A percentile compares a stretch with the other conserved stretches of the same genome.
phyloP scores from a whole-genome alignment of 1,140 invertebrate genomes.

The Zaprionus lachaisei region DNA sequence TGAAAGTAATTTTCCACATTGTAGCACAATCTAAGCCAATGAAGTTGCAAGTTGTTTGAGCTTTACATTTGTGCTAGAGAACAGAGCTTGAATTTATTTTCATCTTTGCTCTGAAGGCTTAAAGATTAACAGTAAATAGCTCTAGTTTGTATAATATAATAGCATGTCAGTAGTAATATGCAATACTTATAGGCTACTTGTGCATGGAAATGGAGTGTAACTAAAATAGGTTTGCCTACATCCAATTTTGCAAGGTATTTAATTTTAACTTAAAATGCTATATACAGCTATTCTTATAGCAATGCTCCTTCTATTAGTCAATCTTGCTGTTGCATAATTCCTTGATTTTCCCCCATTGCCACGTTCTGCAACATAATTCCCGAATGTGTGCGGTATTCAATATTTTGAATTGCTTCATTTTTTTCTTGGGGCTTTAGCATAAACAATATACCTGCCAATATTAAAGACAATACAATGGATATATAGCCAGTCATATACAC shows the following conservation, averaged over 20 bases:
- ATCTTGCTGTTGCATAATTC: not conserved
- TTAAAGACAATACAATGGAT: constrained; percentile 84
- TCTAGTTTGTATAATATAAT: not conserved
- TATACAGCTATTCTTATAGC: too few relatives aligned
- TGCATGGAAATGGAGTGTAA: not conserved
- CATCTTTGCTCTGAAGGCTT: not conserved
- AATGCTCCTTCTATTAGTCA: not conserved
- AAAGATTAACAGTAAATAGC: not conserved
- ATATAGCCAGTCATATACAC: constrained; percentile 89
- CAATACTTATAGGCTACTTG: not conserved
- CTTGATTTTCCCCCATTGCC: not conserved
- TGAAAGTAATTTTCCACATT: constrained; percentile 67
- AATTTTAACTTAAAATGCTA: too few relatives aligned
- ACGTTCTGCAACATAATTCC: not conserved
- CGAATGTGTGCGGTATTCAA: not conserved
- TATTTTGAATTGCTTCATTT: not conserved
- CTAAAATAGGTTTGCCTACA: not conserved
- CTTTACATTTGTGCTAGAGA: constrained; percentile 24
- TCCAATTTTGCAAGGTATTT: not conserved
- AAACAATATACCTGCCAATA: constrained; percentile 36
- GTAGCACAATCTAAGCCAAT: constrained; percentile 58
- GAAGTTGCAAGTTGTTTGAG: constrained; percentile 9
- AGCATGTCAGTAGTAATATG: not conserved
- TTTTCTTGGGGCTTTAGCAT: not conserved
- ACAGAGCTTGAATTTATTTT: not conserved